Evolutionary conservation across 2,888 invertebrate genomes (phyloP).

Genomic region (Apoderus coryli): DNA sequence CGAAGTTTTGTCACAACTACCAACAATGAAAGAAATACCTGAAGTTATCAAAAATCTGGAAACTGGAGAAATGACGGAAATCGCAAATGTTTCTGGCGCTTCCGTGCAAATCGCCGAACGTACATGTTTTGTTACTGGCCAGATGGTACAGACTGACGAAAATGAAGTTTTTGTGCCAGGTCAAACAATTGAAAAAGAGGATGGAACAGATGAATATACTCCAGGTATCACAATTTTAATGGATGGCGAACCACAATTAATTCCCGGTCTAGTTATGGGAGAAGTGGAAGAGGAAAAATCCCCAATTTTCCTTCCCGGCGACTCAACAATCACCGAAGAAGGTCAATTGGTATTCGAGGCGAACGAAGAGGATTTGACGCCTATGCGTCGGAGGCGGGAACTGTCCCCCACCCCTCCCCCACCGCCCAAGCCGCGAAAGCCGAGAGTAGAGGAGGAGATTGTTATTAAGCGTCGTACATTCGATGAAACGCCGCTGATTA

Average conservation of each 20-base stretch:
- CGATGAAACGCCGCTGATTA: conserved; percentile 25
- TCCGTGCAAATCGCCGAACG: conserved; percentile 38
- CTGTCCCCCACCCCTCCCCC: conserved; percentile 19
- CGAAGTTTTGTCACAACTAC: conserved; percentile 41
- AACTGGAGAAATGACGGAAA: conserved; percentile 41
- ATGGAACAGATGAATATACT: conserved; percentile 59
- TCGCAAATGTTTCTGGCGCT: conserved; percentile 48
- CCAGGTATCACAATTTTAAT: conserved; percentile 65
- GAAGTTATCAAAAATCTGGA: conserved; percentile 45
- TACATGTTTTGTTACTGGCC: conserved; percentile 63
- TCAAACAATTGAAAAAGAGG: conserved; percentile 55
- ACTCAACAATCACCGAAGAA: conserved; percentile 28
- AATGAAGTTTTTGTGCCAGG: conserved; percentile 41
- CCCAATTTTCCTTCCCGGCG: conserved; percentile 29
- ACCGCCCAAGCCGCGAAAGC: conserved; percentile 17
- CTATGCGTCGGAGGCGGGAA: conserved; percentile 14
- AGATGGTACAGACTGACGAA: conserved; percentile 50
- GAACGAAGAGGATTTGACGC: conserved; percentile 25
- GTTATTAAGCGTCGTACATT: conserved; percentile 26
- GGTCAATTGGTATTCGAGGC: conserved; percentile 29
- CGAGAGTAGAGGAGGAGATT: conserved; percentile 23
- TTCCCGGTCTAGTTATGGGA: conserved; percentile 60
- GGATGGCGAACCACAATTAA: conserved; percentile 59
- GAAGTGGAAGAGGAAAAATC: conserved; percentile 35
- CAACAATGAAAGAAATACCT: conserved; percentile 45